Evolutionary conservation across 2,113 vertebrate species (phyloP).

Genomic region (Paradisaea rubra): DNA sequence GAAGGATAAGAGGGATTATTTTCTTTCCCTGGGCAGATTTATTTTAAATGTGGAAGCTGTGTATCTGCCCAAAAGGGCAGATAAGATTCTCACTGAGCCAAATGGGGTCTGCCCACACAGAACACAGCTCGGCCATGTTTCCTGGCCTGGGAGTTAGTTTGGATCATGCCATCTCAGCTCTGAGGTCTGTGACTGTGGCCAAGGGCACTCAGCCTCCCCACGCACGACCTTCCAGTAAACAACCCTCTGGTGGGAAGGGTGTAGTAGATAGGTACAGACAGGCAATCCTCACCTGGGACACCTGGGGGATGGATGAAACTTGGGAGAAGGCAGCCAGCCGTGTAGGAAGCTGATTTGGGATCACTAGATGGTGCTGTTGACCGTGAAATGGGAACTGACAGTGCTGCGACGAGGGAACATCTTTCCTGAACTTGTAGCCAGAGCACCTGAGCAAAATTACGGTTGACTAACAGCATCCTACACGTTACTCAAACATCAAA

Average conservation of each 20-base stretch:
- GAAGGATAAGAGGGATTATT: neutral
- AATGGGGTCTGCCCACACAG: neutral
- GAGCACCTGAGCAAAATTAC: neutral
- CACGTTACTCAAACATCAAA: neutral
- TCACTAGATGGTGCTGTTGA: slow-evolving; percentile 53
- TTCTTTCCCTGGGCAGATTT: neutral
- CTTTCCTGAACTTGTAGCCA: neutral
- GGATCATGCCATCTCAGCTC: neutral
- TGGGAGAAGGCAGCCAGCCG: neutral
- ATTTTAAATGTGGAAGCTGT: neutral
- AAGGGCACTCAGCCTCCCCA: neutral
- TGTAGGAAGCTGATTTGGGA: neutral
- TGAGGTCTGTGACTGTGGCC: neutral
- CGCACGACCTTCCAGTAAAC: neutral
- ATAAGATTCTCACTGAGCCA: neutral
- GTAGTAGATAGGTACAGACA: neutral
- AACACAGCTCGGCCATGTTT: neutral
- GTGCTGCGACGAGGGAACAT: neutral
- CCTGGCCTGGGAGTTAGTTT: neutral
- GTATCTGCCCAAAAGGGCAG: neutral
- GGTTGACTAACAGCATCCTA: neutral
- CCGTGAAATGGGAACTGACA: neutral
- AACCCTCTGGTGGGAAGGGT: neutral
- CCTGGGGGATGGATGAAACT: fast-evolving
- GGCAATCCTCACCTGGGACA: neutral